phyloP scores from a whole-genome alignment of 2,888 invertebrate species.

The Amiota minor region DNA sequence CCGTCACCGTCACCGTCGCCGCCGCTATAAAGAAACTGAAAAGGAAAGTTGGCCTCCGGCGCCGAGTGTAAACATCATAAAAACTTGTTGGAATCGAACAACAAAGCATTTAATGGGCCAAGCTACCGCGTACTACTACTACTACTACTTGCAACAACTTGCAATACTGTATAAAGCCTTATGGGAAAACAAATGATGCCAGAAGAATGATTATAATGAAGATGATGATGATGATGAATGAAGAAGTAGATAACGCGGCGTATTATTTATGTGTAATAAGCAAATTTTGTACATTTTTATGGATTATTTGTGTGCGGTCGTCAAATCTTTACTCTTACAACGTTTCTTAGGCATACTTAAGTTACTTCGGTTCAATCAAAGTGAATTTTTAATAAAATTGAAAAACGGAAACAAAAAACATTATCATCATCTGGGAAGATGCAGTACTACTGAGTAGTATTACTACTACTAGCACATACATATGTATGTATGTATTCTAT shows the following conservation, averaged over 20 bases:
- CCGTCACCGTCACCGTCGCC: background rate
- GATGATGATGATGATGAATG: background rate
- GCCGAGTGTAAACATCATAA: constrained; percentile 3
- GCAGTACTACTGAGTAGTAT: no score
- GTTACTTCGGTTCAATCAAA: constrained; percentile 15
- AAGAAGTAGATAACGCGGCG: background rate
- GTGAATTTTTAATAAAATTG: no score
- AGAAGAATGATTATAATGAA: background rate
- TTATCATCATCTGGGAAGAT: no score
- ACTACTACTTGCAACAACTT: no score
- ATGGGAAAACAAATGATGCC: background rate
- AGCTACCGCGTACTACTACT: no score
- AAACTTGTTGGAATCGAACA: background rate
- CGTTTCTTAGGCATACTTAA: background rate
- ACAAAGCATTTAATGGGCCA: background rate
- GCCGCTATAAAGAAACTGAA: no score
- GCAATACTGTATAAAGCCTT: background rate
- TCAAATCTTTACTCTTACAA: background rate
- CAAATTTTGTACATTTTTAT: constrained; percentile 12
- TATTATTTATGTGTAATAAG: constrained; percentile 16
- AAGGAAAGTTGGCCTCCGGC: background rate
- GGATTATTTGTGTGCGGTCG: constrained; percentile 24
- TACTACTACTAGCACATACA: no score
- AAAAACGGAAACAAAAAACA: no score
- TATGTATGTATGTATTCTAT: no score